phyloP scores from a whole-genome alignment of 2,797 vertebrate species.

The Sandelia bainsii region DNA sequence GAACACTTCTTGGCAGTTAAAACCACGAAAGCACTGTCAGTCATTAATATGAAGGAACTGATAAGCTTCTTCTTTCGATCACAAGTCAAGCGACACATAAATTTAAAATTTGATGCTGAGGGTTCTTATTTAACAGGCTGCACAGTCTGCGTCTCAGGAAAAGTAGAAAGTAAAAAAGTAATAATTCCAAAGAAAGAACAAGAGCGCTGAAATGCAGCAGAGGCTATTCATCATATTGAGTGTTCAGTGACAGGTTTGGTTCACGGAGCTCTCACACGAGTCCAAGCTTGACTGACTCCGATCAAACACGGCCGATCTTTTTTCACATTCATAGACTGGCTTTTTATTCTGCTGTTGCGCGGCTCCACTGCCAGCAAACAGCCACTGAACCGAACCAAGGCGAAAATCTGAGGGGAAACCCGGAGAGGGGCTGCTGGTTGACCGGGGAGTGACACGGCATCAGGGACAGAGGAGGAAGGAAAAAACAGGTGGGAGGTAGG shows the following conservation, averaged over 20 bases:
- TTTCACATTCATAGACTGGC: constrained; percentile 75
- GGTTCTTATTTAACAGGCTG: background rate
- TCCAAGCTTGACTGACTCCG: constrained; percentile 73
- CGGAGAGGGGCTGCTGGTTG: constrained; percentile 48
- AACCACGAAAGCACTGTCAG: background rate
- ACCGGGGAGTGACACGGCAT: constrained; percentile 21
- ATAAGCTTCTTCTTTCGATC: background rate
- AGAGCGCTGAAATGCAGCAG: constrained; percentile 10
- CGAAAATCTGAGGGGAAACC: constrained; percentile 38
- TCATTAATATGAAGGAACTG: constrained; percentile 5
- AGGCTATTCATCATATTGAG: constrained; percentile 56
- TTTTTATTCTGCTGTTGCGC: constrained; percentile 51
- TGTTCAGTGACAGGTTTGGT: constrained; percentile 48
- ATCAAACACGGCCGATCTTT: constrained; percentile 70
- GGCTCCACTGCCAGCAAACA: constrained; percentile 38
- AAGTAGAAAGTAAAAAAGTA: constrained; percentile 25
- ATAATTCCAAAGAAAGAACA: constrained; percentile 34
- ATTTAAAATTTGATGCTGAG: background rate
- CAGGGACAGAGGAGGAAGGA: background rate
- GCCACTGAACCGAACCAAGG: constrained; percentile 62
- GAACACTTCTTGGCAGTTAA: background rate
- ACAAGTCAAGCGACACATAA: constrained; percentile 10
- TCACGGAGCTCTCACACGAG: constrained; percentile 51
- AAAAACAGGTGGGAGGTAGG: no score
- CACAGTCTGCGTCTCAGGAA: background rate